These are phyloP conservation scores for Macaca mulatta DNA, from an alignment of 2,113 vertebrate genomes.

Conservation along the genomic window DNA sequence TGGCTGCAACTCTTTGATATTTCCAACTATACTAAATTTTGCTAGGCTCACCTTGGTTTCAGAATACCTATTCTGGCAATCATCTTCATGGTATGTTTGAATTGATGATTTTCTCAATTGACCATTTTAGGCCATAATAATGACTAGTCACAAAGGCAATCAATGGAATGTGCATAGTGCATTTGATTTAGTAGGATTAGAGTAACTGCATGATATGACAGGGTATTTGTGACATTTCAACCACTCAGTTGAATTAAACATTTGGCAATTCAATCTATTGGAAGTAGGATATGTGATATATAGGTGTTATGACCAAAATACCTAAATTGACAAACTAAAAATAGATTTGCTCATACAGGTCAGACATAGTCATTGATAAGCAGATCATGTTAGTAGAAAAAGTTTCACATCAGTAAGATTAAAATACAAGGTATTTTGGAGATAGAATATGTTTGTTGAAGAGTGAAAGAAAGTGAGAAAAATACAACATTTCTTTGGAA, in stretches of 20 bases:
- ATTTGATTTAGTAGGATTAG: background rate
- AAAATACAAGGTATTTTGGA: background rate
- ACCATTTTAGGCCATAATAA: conserved; percentile 15
- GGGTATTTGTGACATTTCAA: background rate
- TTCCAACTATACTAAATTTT: background rate
- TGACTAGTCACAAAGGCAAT: background rate
- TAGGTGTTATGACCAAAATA: background rate
- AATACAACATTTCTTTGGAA: background rate
- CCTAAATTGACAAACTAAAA: background rate
- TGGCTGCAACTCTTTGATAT: background rate
- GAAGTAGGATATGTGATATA: no score
- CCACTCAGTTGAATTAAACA: conserved; percentile 2
- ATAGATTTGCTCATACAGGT: background rate
- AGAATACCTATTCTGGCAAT: background rate
- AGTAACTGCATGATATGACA: background rate
- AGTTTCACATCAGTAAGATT: background rate
- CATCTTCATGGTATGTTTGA: background rate
- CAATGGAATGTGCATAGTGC: background rate
- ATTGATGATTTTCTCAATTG: background rate
- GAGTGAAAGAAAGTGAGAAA: background rate
- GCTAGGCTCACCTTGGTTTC: background rate
- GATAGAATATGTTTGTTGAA: background rate
- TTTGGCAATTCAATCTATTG: background rate
- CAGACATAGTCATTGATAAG: background rate
- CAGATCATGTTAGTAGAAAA: background rate